Percentiles rank a stretch among this genome's conserved stretches.
These are phyloP conservation scores for Procambarus virginalis DNA, from an alignment of 1,140 invertebrate species.

Conservation along the genomic window DNA sequence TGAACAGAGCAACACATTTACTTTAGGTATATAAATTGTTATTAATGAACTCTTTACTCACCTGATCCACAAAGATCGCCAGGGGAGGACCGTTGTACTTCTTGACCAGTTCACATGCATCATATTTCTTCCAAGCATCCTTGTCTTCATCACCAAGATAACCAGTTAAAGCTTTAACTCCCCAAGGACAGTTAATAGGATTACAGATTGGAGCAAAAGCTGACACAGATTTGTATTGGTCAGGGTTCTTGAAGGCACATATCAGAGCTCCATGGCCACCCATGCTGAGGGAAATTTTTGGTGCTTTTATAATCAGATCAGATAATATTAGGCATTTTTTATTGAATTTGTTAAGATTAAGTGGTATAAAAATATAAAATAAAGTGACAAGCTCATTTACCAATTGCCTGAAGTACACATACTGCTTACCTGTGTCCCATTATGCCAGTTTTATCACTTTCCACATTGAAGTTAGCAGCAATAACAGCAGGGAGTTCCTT, in stretches of 20 bases:
- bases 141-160: constrained; percentile 84
- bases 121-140: constrained; percentile 87
- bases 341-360: no score
- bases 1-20: no score
- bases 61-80: constrained; percentile 93
- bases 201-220: constrained; percentile 98
- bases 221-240: constrained; percentile 90
- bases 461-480: constrained; percentile 81
- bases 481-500: constrained; percentile 90
- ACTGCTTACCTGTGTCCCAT: constrained; percentile 71
- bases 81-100: constrained; percentile 89
- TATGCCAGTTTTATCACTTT: constrained; percentile 73
- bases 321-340: no score
- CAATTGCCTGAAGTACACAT: no score
- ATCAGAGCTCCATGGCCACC: constrained; percentile 97
- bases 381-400: not conserved
- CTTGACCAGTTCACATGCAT: constrained; percentile 89
- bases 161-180: constrained; percentile 87
- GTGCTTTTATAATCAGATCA: no score
- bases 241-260: constrained; percentile 93
- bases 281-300: constrained; percentile 81
- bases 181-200: constrained; percentile 90
- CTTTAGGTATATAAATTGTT: no score
- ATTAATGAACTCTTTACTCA: constrained; percentile 73
- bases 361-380: not conserved